Conservation (phyloP, 2,888 invertebrate species). For the Drosophila longiperda region DNA sequence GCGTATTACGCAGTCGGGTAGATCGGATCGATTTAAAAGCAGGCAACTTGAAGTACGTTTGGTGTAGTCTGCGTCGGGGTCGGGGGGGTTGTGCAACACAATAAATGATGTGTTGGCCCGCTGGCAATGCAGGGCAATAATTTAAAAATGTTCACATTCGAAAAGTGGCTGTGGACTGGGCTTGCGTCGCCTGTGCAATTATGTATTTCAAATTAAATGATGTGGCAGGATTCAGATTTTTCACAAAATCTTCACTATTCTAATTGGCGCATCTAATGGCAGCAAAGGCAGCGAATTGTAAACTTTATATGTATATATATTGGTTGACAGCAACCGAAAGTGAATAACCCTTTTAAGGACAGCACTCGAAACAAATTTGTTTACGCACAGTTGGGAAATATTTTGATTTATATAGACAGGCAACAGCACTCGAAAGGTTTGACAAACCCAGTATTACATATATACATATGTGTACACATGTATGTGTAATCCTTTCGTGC, state of each 20-base stretch:
- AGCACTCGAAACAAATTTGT: slow-evolving; percentile 73
- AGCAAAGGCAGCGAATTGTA: slow-evolving; percentile 61
- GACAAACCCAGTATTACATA: neutral
- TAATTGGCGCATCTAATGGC: slow-evolving; percentile 78
- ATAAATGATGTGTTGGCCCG: slow-evolving; percentile 64
- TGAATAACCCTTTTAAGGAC: slow-evolving; percentile 58
- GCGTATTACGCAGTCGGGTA: slow-evolving; percentile 57
- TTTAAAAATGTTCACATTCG: slow-evolving; percentile 81
- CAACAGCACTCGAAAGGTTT: slow-evolving; percentile 48
- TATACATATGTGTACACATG: slow-evolving; percentile 4
- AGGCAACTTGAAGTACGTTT: slow-evolving; percentile 9
- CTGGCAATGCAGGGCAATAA: slow-evolving; percentile 71
- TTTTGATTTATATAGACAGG: slow-evolving; percentile 71
- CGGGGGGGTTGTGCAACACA: neutral
- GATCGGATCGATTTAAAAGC: slow-evolving; percentile 41
- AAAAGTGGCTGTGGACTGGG: slow-evolving; percentile 26
- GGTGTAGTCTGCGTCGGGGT: neutral
- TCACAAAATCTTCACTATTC: slow-evolving; percentile 65
- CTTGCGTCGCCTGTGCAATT: slow-evolving; percentile 49
- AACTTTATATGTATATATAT: slow-evolving; percentile 26
- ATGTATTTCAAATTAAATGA: slow-evolving; percentile 81
- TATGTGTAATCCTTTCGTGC: slow-evolving; percentile 73
- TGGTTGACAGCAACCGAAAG: slow-evolving; percentile 33
- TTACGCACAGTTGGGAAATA: slow-evolving; percentile 70
- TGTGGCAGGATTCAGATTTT: slow-evolving; percentile 84